Evolutionary conservation across 2,888 invertebrate species (phyloP).

Genomic region (Lottia scabra): DNA sequence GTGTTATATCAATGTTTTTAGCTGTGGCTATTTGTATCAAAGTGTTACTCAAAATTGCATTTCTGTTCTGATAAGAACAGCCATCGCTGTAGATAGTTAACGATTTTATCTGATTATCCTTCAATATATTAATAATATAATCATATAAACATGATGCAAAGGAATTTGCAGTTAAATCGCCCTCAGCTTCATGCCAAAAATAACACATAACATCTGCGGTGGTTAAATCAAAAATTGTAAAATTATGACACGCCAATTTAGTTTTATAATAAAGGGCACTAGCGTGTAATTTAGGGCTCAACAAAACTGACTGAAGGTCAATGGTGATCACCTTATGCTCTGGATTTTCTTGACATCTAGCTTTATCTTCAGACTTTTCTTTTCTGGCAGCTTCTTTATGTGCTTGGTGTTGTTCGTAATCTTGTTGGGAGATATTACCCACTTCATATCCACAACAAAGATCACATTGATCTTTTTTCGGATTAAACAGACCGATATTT

Average conservation of each 20-base stretch:
- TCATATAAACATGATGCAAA: neutral
- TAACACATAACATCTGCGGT: neutral
- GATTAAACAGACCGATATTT: neutral
- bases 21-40: slow-evolving; percentile 3
- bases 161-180: slow-evolving; percentile 1
- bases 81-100: neutral
- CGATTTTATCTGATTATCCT: no score
- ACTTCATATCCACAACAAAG: neutral
- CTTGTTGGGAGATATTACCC: neutral
- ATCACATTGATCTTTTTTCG: neutral
- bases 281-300: neutral
- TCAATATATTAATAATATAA: no score
- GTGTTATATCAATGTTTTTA: slow-evolving; percentile 10
- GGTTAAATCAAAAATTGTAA: neutral
- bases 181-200: slow-evolving; percentile 10
- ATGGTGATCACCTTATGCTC: neutral
- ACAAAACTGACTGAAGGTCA: neutral
- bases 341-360: neutral
- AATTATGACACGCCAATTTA: slow-evolving; percentile 3
- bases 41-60: neutral
- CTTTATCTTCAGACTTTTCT: neutral
- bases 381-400: neutral
- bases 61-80: slow-evolving; percentile 7
- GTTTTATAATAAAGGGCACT: slow-evolving; percentile 6
- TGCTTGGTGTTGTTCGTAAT: neutral